phyloP scores from a whole-genome alignment of 2,888 invertebrate genomes.

The Standfussiana lucernea region DNA sequence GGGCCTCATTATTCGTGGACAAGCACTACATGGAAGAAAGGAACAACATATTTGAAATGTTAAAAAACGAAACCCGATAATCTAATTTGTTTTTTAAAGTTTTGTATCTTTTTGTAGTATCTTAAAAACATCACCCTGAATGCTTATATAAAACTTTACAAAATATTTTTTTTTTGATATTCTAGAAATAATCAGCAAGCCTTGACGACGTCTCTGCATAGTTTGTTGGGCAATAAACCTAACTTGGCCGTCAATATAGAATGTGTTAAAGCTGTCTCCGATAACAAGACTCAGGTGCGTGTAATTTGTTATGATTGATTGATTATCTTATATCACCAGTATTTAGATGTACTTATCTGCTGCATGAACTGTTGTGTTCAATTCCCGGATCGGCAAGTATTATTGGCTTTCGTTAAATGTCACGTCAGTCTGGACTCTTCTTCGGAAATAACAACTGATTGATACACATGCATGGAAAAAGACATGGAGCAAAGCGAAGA shows the following conservation, averaged over 20 bases:
- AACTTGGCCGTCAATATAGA: constrained; percentile 95
- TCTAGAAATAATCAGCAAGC: constrained; percentile 93
- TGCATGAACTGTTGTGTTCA: neutral
- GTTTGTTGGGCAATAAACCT: constrained; percentile 95
- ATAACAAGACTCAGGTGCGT: constrained; percentile 94
- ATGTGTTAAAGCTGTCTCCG: constrained; percentile 94
- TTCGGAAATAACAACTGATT: neutral
- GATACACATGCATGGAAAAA: neutral
- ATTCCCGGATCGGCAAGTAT: neutral
- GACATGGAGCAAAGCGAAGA: neutral
- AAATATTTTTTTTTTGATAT: neutral
- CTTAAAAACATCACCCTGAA: neutral
- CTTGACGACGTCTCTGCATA: constrained; percentile 92
- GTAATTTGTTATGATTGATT: neutral
- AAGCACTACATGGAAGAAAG: too few relatives aligned
- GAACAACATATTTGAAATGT: too few relatives aligned
- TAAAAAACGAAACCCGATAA: too few relatives aligned
- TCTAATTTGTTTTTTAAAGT: too few relatives aligned
- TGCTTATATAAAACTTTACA: neutral
- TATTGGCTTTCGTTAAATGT: neutral
- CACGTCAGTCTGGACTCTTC: neutral
- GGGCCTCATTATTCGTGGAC: too few relatives aligned
- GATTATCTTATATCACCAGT: neutral
- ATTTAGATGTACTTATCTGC: neutral
- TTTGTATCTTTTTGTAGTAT: neutral